Percentiles rank a stretch among this genome's conserved stretches.
Conservation (phyloP, 1,140 invertebrate species). For the Bilobella aurantiaca region DNA sequence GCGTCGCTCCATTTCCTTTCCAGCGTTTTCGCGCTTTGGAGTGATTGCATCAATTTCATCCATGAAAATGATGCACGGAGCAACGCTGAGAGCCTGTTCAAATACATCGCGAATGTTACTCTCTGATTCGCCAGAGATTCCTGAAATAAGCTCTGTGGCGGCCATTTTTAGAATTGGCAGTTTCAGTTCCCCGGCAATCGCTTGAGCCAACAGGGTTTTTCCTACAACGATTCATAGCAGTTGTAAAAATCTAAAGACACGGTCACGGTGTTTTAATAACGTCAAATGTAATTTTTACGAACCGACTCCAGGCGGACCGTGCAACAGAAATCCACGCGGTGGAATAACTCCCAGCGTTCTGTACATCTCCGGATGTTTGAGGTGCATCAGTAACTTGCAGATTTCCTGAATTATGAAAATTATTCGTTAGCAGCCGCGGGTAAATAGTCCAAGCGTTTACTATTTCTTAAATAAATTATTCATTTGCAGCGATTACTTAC, state of each 20-base stretch:
- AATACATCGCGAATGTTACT: slow-evolving; percentile 82
- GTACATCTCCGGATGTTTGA: slow-evolving; percentile 74
- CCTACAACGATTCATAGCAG: slow-evolving; percentile 6
- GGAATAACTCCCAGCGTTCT: slow-evolving; percentile 64
- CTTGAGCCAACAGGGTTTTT: slow-evolving; percentile 81
- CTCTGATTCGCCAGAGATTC: slow-evolving; percentile 91
- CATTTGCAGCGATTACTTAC: slow-evolving; percentile 35
- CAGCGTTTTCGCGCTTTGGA: slow-evolving; percentile 71
- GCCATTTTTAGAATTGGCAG: slow-evolving; percentile 74
- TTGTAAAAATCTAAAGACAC: not conserved
- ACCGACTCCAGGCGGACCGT: slow-evolving; percentile 86
- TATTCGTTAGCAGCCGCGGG: slow-evolving; percentile 32
- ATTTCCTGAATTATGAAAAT: slow-evolving; percentile 50
- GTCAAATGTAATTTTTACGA: not conserved
- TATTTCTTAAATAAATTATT: not conserved
- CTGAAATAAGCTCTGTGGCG: slow-evolving; percentile 84
- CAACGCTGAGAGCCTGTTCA: slow-evolving; percentile 59
- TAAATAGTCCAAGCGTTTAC: slow-evolving; percentile 25
- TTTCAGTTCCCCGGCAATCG: slow-evolving; percentile 68
- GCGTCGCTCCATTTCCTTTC: slow-evolving; percentile 87
- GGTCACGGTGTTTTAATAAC: not conserved
- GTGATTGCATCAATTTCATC: slow-evolving; percentile 89
- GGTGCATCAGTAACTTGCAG: slow-evolving; percentile 65
- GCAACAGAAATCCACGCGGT: slow-evolving; percentile 71
- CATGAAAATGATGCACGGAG: slow-evolving; percentile 82